A percentile compares a stretch with the other conserved stretches of the same genome.
phyloP scores from a whole-genome alignment of 92 coral and sea anemone species.

The Umimayanthus kanabou region DNA sequence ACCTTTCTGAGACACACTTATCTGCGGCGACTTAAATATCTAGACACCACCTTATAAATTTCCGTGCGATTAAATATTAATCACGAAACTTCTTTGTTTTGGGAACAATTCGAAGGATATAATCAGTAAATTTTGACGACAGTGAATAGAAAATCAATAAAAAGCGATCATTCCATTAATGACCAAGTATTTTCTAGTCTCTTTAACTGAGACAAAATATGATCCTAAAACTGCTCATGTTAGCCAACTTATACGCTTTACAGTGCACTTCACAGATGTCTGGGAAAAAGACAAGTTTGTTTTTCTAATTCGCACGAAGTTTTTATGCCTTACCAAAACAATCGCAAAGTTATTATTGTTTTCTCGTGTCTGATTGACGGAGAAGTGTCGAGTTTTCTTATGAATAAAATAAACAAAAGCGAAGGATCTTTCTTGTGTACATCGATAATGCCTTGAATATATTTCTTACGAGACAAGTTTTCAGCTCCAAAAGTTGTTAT shows the following conservation, averaged over 20 bases:
- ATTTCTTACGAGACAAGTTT: background rate
- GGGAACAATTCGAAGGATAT: constrained; percentile 2
- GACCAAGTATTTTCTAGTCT: background rate
- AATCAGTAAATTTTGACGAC: background rate
- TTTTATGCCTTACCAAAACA: constrained; percentile 21
- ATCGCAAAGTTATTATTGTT: background rate
- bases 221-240: background rate
- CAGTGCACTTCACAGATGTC: constrained; percentile 11
- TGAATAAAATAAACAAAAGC: background rate
- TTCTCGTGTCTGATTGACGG: background rate
- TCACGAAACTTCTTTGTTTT: constrained; percentile 19
- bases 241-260: background rate
- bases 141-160: constrained; percentile 1
- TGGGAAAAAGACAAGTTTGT: constrained; percentile 13
- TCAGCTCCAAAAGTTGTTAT: background rate
- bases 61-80: constrained; percentile 26
- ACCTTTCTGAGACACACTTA: background rate
- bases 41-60: constrained; percentile 29
- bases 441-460: too few relatives aligned
- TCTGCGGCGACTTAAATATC: background rate
- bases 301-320: constrained; percentile 3
- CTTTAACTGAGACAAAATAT: background rate
- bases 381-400: background rate
- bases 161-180: constrained; percentile 2
- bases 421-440: background rate